A percentile compares a stretch with the other conserved stretches of the same genome.
Conservation (phyloP, 2,888 invertebrate species). For the Lithophane semibrunnea region DNA sequence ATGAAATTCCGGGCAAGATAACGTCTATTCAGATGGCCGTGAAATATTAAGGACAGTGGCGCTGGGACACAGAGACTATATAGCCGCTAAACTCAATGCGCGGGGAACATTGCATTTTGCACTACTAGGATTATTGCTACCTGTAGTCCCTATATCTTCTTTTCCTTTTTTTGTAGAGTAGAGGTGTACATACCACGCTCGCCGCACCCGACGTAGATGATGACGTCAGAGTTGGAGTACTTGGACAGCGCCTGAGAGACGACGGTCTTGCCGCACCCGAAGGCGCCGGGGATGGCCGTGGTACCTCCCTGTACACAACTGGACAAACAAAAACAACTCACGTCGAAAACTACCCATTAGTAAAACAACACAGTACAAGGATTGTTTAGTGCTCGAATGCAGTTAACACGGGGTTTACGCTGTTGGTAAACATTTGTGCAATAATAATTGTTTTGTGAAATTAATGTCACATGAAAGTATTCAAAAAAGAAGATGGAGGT, state of each 20-base stretch:
- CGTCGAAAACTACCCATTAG: too few species aligned
- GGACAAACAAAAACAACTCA: slow-evolving; percentile 48
- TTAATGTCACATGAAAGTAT: not conserved
- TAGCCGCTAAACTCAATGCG: too few species aligned
- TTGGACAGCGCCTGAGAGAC: slow-evolving; percentile 99
- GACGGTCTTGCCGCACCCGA: slow-evolving; percentile 99
- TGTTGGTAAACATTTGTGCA: not conserved
- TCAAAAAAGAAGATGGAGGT: not conserved
- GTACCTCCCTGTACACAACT: slow-evolving; percentile 99
- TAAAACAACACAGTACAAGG: too few species aligned
- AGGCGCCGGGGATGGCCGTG: slow-evolving; percentile 99
- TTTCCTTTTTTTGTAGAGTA: too few species aligned
- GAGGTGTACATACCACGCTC: slow-evolving; percentile 94
- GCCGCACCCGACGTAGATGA: slow-evolving; percentile 99
- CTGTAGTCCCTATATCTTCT: not conserved
- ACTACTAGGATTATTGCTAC: too few species aligned
- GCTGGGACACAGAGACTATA: too few species aligned
- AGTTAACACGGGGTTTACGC: not conserved
- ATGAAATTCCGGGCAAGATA: too few species aligned
- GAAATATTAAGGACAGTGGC: too few species aligned
- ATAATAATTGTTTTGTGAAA: not conserved
- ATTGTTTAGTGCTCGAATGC: too few species aligned
- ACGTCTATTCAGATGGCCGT: too few species aligned
- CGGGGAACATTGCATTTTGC: too few species aligned
- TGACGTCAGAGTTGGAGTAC: slow-evolving; percentile 99